Percentiles rank a stretch among this genome's conserved stretches.
phyloP scores from a whole-genome alignment of 2,113 vertebrate genomes.

The Nerophis ophidion region DNA sequence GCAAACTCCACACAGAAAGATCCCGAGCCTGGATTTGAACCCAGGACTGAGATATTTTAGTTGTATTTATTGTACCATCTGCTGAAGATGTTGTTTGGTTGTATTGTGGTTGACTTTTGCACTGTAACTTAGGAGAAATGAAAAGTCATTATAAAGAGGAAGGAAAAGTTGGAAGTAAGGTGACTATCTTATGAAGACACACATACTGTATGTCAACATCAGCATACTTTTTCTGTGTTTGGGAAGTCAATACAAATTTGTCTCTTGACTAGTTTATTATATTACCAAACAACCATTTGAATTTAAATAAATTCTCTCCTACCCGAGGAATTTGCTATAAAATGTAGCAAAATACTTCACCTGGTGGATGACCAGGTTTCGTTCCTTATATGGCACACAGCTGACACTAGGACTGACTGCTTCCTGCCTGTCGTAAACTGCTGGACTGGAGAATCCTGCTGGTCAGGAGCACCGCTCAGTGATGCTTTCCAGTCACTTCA shows the following conservation, averaged over 20 bases:
- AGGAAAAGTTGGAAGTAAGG: conserved; percentile 15
- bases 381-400: conserved; percentile 15
- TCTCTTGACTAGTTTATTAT: background rate
- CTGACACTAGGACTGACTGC: conserved; percentile 20
- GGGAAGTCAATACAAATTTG: no score
- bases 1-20: no score
- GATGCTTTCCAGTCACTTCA: conserved; percentile 4
- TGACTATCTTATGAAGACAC: background rate
- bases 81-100: conserved; percentile 9
- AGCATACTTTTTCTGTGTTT: conserved; percentile 2
- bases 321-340: background rate
- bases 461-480: conserved; percentile 3
- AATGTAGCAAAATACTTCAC: background rate
- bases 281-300: background rate
- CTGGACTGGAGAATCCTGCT: conserved; percentile 37
- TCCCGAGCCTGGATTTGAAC: no score
- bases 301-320: background rate
- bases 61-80: background rate
- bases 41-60: background rate
- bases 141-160: conserved; percentile 27
- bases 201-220: background rate
- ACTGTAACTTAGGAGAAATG: conserved; percentile 4
- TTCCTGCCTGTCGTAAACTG: conserved; percentile 42
- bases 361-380: conserved; percentile 8
- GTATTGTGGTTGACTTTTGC: conserved; percentile 18